Conservation (phyloP, 2,797 vertebrate genomes). For the Thaleichthys pacificus region DNA sequence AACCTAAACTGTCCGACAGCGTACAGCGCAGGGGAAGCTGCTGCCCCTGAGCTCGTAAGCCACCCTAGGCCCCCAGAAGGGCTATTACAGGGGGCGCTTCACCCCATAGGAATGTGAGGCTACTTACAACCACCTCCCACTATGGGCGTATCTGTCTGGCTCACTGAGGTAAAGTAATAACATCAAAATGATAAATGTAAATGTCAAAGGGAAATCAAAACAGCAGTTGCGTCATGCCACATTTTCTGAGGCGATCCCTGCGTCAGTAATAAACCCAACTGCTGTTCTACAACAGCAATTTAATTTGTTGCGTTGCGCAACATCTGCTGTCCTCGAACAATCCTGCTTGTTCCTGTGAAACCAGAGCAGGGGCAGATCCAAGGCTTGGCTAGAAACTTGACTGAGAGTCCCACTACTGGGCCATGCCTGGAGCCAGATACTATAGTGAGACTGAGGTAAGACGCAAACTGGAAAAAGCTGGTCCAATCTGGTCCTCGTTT, state of each 20-base stretch:
- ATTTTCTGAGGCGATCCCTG: too few relatives aligned
- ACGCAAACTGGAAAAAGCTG: constrained; percentile 25
- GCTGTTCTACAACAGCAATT: too few relatives aligned
- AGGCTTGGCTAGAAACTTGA: neutral
- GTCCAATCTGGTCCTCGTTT: constrained; percentile 21
- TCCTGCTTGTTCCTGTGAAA: neutral
- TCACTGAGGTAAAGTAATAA: neutral
- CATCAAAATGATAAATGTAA: too few relatives aligned
- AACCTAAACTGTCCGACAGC: neutral
- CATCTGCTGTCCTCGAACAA: neutral
- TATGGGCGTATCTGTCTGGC: neutral
- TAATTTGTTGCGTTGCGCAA: neutral
- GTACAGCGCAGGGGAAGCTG: neutral
- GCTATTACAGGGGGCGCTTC: constrained; percentile 25
- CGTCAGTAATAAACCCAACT: too few relatives aligned
- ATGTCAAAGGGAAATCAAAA: too few relatives aligned
- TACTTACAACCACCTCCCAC: constrained; percentile 12
- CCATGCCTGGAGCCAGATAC: neutral
- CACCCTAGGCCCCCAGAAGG: constrained; percentile 16
- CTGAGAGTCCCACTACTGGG: neutral
- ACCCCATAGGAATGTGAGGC: constrained; percentile 21
- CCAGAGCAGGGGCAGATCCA: neutral
- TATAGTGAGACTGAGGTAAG: neutral
- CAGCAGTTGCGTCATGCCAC: too few relatives aligned
- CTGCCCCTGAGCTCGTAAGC: constrained; percentile 2